Evolutionary conservation across 2,797 vertebrate species (phyloP).

Genomic region (Brotula barbata): DNA sequence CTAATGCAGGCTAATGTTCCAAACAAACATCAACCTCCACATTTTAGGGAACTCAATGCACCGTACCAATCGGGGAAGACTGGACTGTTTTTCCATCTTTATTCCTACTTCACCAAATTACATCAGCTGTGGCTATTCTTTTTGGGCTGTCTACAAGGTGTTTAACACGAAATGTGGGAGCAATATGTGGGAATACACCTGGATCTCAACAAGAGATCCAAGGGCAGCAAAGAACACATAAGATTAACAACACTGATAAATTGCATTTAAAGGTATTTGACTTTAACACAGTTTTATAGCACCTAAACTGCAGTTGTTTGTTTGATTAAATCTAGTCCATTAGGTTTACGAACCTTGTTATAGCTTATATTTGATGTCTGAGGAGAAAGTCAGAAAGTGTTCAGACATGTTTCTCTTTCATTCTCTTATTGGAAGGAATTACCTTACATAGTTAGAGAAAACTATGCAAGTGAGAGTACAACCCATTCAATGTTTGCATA

Average conservation of each 20-base stretch:
- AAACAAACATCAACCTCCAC: too few species aligned
- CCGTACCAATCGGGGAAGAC: too few species aligned
- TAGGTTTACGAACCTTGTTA: too few species aligned
- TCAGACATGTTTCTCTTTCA: neutral
- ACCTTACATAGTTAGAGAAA: slow-evolving; percentile 9
- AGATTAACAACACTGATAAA: too few species aligned
- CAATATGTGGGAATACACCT: too few species aligned
- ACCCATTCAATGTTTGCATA: slow-evolving; percentile 36
- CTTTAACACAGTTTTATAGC: neutral
- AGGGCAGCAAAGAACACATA: neutral
- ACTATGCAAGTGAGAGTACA: slow-evolving; percentile 14
- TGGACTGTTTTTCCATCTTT: neutral
- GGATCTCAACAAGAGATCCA: neutral
- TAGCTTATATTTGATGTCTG: too few species aligned
- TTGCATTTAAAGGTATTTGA: neutral
- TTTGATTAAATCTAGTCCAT: too few species aligned
- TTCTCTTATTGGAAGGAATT: neutral
- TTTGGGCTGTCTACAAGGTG: neutral
- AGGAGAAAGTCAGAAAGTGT: too few species aligned
- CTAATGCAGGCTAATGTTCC: too few species aligned
- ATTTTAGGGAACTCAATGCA: too few species aligned
- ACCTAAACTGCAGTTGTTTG: too few species aligned
- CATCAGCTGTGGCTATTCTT: neutral
- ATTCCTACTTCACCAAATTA: neutral
- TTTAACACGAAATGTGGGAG: neutral